phyloP scores from a whole-genome alignment of 2,113 vertebrate genomes.

The Notarius lentiginosus region DNA sequence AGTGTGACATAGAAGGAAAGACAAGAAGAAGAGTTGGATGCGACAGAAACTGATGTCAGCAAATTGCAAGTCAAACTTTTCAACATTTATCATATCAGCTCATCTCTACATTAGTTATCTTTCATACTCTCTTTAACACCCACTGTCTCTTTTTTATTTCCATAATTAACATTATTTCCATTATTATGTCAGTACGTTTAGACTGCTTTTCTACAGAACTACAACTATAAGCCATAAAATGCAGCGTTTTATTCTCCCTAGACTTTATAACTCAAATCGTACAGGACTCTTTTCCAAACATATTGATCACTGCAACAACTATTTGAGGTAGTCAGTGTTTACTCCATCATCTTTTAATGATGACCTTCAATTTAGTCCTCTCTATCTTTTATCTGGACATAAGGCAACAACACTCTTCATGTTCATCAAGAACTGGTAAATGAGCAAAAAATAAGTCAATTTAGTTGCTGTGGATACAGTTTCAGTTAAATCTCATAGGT shows the following conservation, averaged over 20 bases:
- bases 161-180: neutral
- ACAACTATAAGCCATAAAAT: neutral
- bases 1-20: constrained; percentile 26
- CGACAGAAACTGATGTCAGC: constrained; percentile 61
- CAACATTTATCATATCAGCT: constrained; percentile 55
- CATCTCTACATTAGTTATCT: constrained; percentile 37
- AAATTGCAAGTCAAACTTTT: constrained; percentile 60
- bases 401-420: neutral
- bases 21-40: constrained; percentile 7
- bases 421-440: neutral
- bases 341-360: neutral
- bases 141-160: neutral
- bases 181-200: neutral
- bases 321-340: neutral
- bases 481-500: too few relatives aligned
- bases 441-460: neutral
- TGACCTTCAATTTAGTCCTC: neutral
- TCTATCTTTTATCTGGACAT: neutral
- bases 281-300: neutral
- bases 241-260: neutral
- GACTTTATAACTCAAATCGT: neutral
- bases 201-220: neutral
- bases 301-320: neutral
- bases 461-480: too few relatives aligned
- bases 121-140: neutral